These are phyloP conservation scores for Doryteuthis pealeii DNA, from an alignment of 1,140 invertebrate species.

Conservation along the genomic window DNA sequence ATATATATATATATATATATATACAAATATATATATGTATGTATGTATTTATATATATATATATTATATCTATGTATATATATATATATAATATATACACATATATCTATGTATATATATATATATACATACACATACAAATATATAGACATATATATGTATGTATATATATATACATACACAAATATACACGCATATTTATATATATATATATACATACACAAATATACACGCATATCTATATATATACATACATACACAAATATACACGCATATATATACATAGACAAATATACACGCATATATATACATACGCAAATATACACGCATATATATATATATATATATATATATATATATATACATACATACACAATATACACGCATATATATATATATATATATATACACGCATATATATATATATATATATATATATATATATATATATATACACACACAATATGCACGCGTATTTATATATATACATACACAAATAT, in stretches of 20 bases:
- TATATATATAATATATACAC: no score
- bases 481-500: not conserved
- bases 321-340: slow-evolving; percentile 3
- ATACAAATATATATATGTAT: no score
- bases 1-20: no score
- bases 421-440: slow-evolving; percentile 8
- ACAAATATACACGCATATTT: no score
- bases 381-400: not conserved
- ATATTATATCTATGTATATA: no score
- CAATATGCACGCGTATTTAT: not conserved
- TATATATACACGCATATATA: not conserved
- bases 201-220: not conserved
- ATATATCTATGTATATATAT: no score
- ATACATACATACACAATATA: not conserved
- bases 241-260: slow-evolving; percentile 3
- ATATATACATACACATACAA: no score
- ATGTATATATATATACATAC: no score
- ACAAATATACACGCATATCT: slow-evolving; percentile 11
- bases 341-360: slow-evolving; percentile 5
- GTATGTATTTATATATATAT: no score
- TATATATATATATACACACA: not conserved
- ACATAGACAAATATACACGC: not conserved
- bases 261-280: not conserved
- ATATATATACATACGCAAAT: not conserved
- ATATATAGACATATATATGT: no score